Conservation (phyloP, 2,797 vertebrate genomes). For the Mormyrus proboscirostris region DNA sequence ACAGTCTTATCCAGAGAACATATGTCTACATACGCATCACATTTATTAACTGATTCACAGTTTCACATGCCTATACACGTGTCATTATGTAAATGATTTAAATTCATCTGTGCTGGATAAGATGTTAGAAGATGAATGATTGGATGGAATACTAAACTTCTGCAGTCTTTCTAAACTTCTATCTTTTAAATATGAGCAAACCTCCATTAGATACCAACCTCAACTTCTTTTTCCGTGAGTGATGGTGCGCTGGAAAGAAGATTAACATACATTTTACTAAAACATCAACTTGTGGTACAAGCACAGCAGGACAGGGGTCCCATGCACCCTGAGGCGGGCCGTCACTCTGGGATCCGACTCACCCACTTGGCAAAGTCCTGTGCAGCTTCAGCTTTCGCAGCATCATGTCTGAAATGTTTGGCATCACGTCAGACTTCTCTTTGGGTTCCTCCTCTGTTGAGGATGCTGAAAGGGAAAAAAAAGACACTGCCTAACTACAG, state of each 20-base stretch:
- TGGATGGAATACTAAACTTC: not conserved
- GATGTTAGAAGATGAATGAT: not conserved
- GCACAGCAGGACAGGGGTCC: not conserved
- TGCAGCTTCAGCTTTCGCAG: constrained; percentile 90
- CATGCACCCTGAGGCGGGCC: not conserved
- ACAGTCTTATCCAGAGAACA: not conserved
- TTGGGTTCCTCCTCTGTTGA: constrained; percentile 67
- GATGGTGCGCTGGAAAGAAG: constrained; percentile 75
- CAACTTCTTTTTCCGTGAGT: constrained; percentile 94
- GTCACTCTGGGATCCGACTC: constrained; percentile 33
- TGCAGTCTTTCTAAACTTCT: not conserved
- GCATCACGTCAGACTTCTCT: constrained; percentile 79
- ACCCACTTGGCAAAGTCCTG: constrained; percentile 82
- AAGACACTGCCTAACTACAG: constrained; percentile 43
- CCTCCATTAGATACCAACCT: constrained; percentile 65
- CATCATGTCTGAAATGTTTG: constrained; percentile 91
- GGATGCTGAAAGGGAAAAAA: constrained; percentile 46
- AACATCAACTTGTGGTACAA: not conserved
- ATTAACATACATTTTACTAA: constrained; percentile 22
- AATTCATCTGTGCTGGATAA: not conserved
- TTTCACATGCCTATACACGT: not conserved
- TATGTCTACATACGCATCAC: not conserved
- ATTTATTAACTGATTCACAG: not conserved
- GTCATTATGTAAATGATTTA: not conserved
- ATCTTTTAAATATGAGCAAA: not conserved